Conservation (phyloP, 2,797 vertebrate species). For the Chelonia mydas region DNA sequence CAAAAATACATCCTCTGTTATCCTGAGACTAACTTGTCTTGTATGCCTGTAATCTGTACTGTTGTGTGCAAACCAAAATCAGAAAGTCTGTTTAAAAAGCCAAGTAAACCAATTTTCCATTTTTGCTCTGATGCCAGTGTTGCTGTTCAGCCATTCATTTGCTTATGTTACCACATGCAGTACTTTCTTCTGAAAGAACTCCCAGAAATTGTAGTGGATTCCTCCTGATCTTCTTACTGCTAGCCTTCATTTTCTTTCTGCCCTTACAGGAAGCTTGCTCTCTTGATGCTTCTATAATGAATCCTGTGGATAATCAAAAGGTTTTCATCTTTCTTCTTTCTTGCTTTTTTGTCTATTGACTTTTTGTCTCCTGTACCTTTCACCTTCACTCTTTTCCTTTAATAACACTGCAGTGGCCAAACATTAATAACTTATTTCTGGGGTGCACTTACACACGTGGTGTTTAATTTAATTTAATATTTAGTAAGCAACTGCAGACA, state of each 20-base stretch:
- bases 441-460: neutral
- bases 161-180: neutral
- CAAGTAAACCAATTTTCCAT: neutral
- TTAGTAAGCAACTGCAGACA: neutral
- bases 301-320: conserved; percentile 82
- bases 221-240: conserved; percentile 44
- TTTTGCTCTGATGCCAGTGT: neutral
- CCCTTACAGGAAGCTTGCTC: conserved; percentile 81
- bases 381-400: neutral
- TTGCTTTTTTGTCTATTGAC: conserved; percentile 9
- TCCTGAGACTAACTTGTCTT: conserved; percentile 39
- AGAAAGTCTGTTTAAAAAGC: conserved; percentile 23
- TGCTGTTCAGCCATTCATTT: neutral
- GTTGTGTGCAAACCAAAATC: conserved; percentile 39
- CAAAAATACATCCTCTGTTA: conserved; percentile 30
- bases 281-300: conserved; percentile 79
- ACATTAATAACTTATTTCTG: neutral
- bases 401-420: neutral
- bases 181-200: conserved; percentile 3
- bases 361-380: neutral
- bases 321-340: conserved; percentile 70
- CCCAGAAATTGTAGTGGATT: neutral
- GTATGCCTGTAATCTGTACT: conserved; percentile 14
- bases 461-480: neutral
- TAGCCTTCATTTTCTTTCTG: conserved; percentile 75